Conservation (phyloP, 2,113 vertebrate species). For the Pelmatolapia mariae region DNA sequence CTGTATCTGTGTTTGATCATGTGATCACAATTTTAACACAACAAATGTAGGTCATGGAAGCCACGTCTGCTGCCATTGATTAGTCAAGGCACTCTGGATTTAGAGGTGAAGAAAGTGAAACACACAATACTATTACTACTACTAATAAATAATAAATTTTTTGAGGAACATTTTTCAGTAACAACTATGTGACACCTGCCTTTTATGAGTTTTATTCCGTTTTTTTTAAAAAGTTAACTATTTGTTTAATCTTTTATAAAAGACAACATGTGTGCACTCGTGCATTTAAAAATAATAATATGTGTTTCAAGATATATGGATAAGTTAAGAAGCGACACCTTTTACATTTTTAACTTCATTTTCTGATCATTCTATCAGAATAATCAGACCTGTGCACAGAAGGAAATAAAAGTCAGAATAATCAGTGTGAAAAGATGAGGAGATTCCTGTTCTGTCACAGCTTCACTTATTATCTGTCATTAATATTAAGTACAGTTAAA, state of each 20-base stretch:
- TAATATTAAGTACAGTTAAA: neutral
- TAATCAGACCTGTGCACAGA: neutral
- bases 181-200: fast-evolving
- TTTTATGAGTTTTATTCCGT: too few species aligned
- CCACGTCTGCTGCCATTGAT: fast-evolving
- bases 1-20: neutral
- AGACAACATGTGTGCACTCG: neutral
- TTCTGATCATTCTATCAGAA: neutral
- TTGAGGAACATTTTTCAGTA: neutral
- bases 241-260: neutral
- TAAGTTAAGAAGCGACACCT: neutral
- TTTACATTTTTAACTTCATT: neutral
- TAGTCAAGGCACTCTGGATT: neutral
- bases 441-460: neutral
- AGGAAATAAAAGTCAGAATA: neutral
- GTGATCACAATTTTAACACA: neutral
- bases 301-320: neutral
- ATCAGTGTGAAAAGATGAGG: neutral
- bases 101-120: neutral
- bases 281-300: neutral
- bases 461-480: neutral
- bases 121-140: fast-evolving
- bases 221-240: fast-evolving
- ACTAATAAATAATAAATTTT: neutral
- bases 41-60: fast-evolving